Conservation (phyloP, 2,888 invertebrate species). For the Amblyteles armatorius region DNA sequence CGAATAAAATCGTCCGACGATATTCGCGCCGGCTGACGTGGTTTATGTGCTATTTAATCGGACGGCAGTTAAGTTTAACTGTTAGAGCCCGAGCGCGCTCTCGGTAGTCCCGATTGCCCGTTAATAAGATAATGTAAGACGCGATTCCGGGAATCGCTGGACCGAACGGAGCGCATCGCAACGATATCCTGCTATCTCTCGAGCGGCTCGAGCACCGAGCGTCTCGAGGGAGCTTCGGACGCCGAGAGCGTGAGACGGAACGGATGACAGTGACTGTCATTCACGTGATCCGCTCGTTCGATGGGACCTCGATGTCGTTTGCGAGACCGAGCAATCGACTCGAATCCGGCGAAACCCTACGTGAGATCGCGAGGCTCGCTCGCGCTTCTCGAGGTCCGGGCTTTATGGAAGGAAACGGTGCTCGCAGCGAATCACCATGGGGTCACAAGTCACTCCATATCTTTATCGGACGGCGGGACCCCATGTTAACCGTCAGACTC, state of each 20-base stretch:
- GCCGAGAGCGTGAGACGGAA: slow-evolving; percentile 52
- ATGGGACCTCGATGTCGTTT: neutral
- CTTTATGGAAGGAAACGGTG: slow-evolving; percentile 72
- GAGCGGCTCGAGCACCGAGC: neutral
- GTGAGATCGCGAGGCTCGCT: slow-evolving; percentile 28
- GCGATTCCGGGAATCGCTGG: slow-evolving; percentile 75
- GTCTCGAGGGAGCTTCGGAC: slow-evolving; percentile 32
- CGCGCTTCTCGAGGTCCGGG: slow-evolving; percentile 10
- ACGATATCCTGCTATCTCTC: slow-evolving; percentile 68
- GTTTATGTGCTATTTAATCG: slow-evolving; percentile 69
- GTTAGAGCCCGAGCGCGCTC: slow-evolving; percentile 56
- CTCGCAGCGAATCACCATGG: slow-evolving; percentile 78
- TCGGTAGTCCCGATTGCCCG: slow-evolving; percentile 63
- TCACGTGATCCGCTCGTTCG: slow-evolving; percentile 41
- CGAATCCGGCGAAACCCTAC: slow-evolving; percentile 39
- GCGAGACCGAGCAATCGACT: neutral
- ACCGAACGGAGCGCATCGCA: slow-evolving; percentile 58
- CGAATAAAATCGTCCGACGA: slow-evolving; percentile 49
- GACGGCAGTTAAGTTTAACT: slow-evolving; percentile 77
- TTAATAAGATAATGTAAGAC: slow-evolving; percentile 75
- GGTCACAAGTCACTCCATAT: slow-evolving; percentile 80
- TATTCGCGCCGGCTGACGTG: slow-evolving; percentile 30
- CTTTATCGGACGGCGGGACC: slow-evolving; percentile 76
- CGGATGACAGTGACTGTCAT: slow-evolving; percentile 70
- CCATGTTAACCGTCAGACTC: slow-evolving; percentile 77